These are phyloP conservation scores for Gnathonemus longibarbis DNA, from an alignment of 2,113 vertebrate genomes.

Conservation along the genomic window DNA sequence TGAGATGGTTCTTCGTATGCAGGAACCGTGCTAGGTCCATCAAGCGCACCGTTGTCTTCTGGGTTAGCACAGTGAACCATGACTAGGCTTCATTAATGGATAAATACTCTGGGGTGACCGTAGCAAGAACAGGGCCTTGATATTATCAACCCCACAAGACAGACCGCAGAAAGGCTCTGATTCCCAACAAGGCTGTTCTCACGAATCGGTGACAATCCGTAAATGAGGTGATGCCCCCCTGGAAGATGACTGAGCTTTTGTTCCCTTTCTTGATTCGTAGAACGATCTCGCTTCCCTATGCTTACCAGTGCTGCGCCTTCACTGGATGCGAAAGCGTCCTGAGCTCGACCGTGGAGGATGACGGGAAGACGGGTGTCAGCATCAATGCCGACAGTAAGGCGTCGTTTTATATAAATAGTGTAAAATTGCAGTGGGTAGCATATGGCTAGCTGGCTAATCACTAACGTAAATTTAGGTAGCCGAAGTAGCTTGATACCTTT, in stretches of 20 bases:
- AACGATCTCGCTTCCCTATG: conserved; percentile 91
- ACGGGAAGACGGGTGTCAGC: conserved; percentile 60
- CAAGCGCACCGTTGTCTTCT: not conserved
- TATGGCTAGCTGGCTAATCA: not conserved
- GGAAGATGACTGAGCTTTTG: not conserved
- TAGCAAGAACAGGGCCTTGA: not conserved
- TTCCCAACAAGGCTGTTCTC: not conserved
- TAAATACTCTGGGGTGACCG: not conserved
- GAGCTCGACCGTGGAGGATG: conserved; percentile 60
- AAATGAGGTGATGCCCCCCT: not conserved
- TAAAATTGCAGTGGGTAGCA: not conserved
- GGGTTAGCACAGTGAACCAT: not conserved
- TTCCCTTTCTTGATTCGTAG: conserved; percentile 46
- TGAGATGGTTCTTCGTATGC: conserved; percentile 37
- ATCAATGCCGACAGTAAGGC: conserved; percentile 18
- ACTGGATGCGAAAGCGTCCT: conserved; percentile 73
- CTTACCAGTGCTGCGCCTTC: conserved; percentile 96
- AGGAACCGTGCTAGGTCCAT: not conserved
- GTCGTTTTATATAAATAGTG: not conserved
- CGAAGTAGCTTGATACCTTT: not conserved
- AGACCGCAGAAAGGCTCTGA: not conserved
- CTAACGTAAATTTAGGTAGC: not conserved
- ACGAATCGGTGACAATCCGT: not conserved
- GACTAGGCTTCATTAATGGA: not conserved
- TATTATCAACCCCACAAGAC: not conserved